phyloP scores from a whole-genome alignment of 1,140 invertebrate species.

The Bombus ignitus region DNA sequence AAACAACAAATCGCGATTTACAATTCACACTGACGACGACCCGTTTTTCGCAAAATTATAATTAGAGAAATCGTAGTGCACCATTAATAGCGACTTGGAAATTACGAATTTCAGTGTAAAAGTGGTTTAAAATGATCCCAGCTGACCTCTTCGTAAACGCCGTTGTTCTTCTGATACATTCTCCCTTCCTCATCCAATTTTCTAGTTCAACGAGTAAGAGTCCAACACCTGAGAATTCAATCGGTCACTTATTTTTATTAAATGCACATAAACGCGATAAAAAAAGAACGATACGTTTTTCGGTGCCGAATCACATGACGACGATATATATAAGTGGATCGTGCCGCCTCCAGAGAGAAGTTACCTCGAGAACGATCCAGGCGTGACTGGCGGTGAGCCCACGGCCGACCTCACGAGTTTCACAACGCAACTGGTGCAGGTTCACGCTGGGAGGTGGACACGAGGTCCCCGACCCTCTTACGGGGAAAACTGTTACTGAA shows the following conservation, averaged over 20 bases:
- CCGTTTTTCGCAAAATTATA: neutral
- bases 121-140: neutral
- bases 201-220: neutral
- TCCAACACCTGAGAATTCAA: neutral
- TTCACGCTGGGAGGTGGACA: constrained; percentile 46
- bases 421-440: constrained; percentile 56
- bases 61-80: neutral
- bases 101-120: neutral
- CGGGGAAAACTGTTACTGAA: constrained; percentile 19
- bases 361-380: constrained; percentile 47
- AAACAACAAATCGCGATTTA: neutral
- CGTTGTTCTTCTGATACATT: constrained; percentile 39
- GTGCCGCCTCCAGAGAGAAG: neutral
- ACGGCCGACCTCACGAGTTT: constrained; percentile 14
- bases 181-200: constrained; percentile 14
- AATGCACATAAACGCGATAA: neutral
- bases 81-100: neutral
- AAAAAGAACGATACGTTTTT: neutral
- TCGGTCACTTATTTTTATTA: neutral
- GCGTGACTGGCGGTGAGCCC: constrained; percentile 37
- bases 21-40: neutral
- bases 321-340: neutral
- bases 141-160: constrained; percentile 51
- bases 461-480: constrained; percentile 49
- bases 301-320: neutral